Percentiles rank a stretch among this genome's conserved stretches.
Evolutionary conservation across 2,797 vertebrate genomes (phyloP).

Genomic region (Siniperca undulata): DNA sequence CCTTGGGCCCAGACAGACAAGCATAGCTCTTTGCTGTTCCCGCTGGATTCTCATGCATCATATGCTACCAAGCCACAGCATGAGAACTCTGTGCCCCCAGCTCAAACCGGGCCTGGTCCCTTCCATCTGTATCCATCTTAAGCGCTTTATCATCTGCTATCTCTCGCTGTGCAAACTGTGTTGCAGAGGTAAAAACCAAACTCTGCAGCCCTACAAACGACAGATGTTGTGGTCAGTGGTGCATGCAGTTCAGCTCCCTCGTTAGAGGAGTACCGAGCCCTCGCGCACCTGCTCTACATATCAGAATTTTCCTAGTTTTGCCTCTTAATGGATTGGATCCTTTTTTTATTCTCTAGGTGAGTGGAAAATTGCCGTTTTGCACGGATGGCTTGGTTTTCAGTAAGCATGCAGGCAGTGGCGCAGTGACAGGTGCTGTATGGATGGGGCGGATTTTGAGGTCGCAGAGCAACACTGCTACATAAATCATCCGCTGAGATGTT

Average conservation of each 20-base stretch:
- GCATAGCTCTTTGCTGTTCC: conserved; percentile 32
- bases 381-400: conserved; percentile 77
- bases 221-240: conserved; percentile 82
- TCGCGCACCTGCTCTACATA: conserved; percentile 79
- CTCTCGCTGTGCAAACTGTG: conserved; percentile 55
- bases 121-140: conserved; percentile 63
- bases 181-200: conserved; percentile 59
- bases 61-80: conserved; percentile 40
- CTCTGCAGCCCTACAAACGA: conserved; percentile 55
- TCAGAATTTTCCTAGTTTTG: conserved; percentile 55
- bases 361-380: conserved; percentile 78
- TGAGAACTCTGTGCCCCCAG: conserved; percentile 40
- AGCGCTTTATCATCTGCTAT: conserved; percentile 63
- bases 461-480: conserved; percentile 68
- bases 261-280: conserved; percentile 72
- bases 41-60: conserved; percentile 49
- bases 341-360: conserved; percentile 67
- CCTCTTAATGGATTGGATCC: conserved; percentile 54
- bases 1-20: conserved; percentile 51
- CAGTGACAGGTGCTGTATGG: conserved; percentile 79
- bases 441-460: conserved; percentile 78
- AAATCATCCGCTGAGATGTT: conserved; percentile 73
- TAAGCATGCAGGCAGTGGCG: conserved; percentile 66
- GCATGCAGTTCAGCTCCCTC: conserved; percentile 79
- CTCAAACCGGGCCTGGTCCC: conserved; percentile 36